Base-by-base conservation (phyloP, 2,797 vertebrate genomes). In the Protonibea diacanthus region DNA sequence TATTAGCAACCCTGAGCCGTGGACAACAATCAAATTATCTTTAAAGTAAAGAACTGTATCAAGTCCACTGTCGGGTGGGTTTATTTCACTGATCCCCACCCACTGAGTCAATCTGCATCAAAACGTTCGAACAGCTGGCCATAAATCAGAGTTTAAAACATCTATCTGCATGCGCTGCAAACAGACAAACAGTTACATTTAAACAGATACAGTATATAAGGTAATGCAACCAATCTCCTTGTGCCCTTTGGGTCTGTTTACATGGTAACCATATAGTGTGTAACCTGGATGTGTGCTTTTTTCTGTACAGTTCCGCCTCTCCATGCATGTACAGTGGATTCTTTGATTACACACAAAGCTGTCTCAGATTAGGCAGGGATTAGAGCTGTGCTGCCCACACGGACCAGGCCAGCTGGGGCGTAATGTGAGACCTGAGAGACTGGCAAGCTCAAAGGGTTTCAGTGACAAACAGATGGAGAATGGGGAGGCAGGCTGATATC, bases 341-440 rank as follows among this genome's bases (percentile, higher is more conserved):
- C 87, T 86, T 88, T 87, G 80, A 89, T 78, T 74, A 47, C 62
- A 88, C 74, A 86, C 66, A 86, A 86, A 89, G 80, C 78, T 15
- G 51, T 64, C 71, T 88, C 78, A 88, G 86, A 90, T 89, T 74
- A 88, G 79, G 20, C 63, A n/a, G 67, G 71, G 83, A 90, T 92
- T 87, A 87, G 79, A 82, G 75, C 59, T 29, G 66, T 20, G 51
- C 66, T 80, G 86, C 79, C 87, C 85, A 88, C 82, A 58, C 14
- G 29, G 78, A 49, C 57, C 0, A 64, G 18, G 47, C 79, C 73
- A 72, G 73, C 71, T 65, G 81, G 70, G 86, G 38, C 4, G 68
- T 73, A 89, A 85, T 53, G 66, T 81, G 89, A 92, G 72, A 87
- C 83, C 59, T 14, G 40, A 62, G 64, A 72, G 72, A 75, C 67